A percentile compares a stretch with the other conserved stretches of the same genome.
Conservation (phyloP, 2,888 invertebrate species). For the Papilio elwesi region DNA sequence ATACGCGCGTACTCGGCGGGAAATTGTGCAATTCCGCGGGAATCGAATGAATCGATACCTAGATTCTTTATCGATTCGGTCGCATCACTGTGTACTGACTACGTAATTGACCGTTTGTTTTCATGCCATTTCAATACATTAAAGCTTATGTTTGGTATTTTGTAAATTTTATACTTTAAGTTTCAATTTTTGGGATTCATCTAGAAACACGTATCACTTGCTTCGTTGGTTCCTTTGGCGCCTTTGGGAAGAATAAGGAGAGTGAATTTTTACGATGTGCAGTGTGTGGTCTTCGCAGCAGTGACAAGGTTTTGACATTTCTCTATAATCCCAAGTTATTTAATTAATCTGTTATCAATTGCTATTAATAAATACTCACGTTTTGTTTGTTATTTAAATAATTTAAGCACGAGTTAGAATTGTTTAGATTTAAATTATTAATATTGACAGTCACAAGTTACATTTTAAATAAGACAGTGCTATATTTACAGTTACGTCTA, state of each 20-base stretch:
- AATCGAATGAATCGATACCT: constrained; percentile 67
- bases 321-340: no score
- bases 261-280: no score
- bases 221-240: no score
- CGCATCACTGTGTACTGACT: constrained; percentile 44
- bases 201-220: no score
- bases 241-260: no score
- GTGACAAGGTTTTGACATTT: no score
- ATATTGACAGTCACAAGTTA: neutral
- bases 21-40: constrained; percentile 69
- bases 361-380: no score
- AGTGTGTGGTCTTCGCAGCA: no score
- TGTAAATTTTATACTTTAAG: neutral
- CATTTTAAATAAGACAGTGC: neutral
- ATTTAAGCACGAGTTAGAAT: no score
- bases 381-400: no score
- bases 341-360: no score
- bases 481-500: neutral
- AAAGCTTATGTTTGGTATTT: constrained; percentile 1
- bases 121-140: constrained; percentile 38
- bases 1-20: constrained; percentile 49
- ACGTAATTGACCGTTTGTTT: constrained; percentile 48
- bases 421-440: no score
- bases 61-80: constrained; percentile 68
- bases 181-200: neutral